Percentiles rank a stretch among this genome's conserved stretches.
phyloP scores from a whole-genome alignment of 2,888 invertebrate genomes.

The Acronicta psi region DNA sequence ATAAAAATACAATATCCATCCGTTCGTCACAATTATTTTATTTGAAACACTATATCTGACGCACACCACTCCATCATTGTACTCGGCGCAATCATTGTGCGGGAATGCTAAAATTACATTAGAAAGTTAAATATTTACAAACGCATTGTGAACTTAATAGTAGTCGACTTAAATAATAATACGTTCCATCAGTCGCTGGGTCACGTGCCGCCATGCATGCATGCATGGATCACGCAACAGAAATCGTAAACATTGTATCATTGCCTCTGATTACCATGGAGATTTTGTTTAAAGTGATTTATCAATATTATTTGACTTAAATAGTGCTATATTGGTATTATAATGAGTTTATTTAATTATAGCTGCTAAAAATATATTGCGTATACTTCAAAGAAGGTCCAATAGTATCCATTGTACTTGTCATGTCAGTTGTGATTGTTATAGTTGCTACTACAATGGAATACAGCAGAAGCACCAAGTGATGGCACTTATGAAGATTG shows the following conservation, averaged over 20 bases:
- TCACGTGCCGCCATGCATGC: slow-evolving; percentile 11
- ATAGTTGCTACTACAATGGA: no score
- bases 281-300: no score
- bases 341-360: no score
- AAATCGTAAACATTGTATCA: background rate
- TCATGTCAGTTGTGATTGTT: no score
- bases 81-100: slow-evolving; percentile 37
- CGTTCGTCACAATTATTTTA: slow-evolving; percentile 45
- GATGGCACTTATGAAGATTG: no score
- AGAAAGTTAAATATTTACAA: slow-evolving; percentile 51
- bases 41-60: slow-evolving; percentile 28
- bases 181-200: slow-evolving; percentile 48
- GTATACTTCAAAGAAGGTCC: no score
- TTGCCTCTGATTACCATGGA: no score
- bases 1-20: slow-evolving; percentile 47
- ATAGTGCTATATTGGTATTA: no score
- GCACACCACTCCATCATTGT: slow-evolving; percentile 44
- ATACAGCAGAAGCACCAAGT: no score
- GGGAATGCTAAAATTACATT: slow-evolving; percentile 25
- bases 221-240: slow-evolving; percentile 2
- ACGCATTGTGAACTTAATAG: slow-evolving; percentile 31
- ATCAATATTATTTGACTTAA: no score
- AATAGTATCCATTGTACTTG: no score
- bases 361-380: no score
- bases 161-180: slow-evolving; percentile 52